Evolutionary conservation across 2,113 vertebrate genomes (phyloP).

Genomic region (Meriones unguiculatus): DNA sequence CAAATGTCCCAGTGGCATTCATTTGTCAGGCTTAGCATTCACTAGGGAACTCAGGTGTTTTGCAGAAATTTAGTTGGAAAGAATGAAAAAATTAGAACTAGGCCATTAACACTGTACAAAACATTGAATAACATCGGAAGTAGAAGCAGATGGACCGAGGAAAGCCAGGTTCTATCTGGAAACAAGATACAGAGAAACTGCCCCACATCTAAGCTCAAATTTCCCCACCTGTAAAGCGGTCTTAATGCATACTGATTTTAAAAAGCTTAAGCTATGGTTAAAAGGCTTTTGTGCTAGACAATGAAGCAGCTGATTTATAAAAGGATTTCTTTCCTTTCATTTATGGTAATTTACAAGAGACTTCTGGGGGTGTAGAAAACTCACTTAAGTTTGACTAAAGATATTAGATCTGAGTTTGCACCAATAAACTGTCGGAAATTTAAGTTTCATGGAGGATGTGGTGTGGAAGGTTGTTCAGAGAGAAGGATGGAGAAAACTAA

Average conservation of each 20-base stretch:
- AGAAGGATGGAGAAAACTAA: conserved; percentile 4
- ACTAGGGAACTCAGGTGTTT: not conserved
- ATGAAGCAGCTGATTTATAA: conserved; percentile 27
- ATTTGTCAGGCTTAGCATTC: not conserved
- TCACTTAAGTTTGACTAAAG: not conserved
- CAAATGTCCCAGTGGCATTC: not conserved
- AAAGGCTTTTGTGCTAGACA: conserved; percentile 56
- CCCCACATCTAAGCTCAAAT: not conserved
- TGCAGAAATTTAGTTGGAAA: conserved; percentile 26
- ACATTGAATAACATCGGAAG: conserved; percentile 31
- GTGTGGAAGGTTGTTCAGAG: not conserved
- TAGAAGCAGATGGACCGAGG: not conserved
- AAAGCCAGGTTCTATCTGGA: conserved; percentile 2
- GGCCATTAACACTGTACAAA: conserved; percentile 8
- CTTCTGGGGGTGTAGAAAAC: not conserved
- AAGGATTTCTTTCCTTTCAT: conserved; percentile 18
- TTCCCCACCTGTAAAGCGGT: conserved; percentile 25
- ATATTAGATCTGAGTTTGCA: not conserved
- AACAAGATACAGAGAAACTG: conserved; percentile 27
- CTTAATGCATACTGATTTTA: not conserved
- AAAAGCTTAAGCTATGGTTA: conserved; percentile 34
- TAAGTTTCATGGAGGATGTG: not conserved
- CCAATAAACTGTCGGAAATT: not conserved
- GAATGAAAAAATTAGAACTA: conserved; percentile 57
- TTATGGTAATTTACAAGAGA: not conserved